These are phyloP conservation scores for Cairina moschata DNA, from an alignment of 2,113 vertebrate species.

Conservation along the genomic window DNA sequence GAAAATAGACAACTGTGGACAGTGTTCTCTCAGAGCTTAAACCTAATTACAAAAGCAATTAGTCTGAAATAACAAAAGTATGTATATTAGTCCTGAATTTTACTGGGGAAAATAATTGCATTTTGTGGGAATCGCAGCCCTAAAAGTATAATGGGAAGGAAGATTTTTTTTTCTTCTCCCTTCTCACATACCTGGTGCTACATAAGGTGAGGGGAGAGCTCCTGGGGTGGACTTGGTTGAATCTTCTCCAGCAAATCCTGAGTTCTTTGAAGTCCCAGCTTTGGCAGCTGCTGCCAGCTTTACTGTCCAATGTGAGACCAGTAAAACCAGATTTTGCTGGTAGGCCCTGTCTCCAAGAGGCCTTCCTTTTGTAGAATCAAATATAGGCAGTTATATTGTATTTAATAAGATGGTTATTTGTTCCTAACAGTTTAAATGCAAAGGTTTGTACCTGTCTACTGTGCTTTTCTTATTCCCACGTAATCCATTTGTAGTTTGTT, in stretches of 20 bases:
- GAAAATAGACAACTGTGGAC: background rate
- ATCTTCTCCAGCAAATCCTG: background rate
- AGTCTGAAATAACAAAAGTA: background rate
- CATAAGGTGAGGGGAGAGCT: background rate
- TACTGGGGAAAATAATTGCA: background rate
- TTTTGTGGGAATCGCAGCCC: background rate
- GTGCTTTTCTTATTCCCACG: background rate
- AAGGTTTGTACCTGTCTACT: background rate
- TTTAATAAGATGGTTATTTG: conserved; percentile 5
- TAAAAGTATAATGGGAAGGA: background rate
- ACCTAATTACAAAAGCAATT: background rate
- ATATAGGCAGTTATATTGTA: background rate
- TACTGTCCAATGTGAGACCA: conserved; percentile 45
- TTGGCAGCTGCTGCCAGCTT: conserved; percentile 4
- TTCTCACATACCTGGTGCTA: rapidly evolving
- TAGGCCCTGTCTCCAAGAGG: background rate
- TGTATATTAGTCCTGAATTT: background rate
- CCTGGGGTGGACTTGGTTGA: background rate
- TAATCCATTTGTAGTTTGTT: background rate
- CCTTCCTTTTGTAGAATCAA: conserved; percentile 34
- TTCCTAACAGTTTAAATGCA: background rate
- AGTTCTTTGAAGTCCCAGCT: conserved; percentile 27
- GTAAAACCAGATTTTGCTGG: conserved; percentile 41
- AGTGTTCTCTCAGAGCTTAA: background rate
- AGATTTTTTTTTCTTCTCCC: background rate